Evolutionary conservation across 2,113 vertebrate species (phyloP).

Genomic region (Archocentrus centrarchus): DNA sequence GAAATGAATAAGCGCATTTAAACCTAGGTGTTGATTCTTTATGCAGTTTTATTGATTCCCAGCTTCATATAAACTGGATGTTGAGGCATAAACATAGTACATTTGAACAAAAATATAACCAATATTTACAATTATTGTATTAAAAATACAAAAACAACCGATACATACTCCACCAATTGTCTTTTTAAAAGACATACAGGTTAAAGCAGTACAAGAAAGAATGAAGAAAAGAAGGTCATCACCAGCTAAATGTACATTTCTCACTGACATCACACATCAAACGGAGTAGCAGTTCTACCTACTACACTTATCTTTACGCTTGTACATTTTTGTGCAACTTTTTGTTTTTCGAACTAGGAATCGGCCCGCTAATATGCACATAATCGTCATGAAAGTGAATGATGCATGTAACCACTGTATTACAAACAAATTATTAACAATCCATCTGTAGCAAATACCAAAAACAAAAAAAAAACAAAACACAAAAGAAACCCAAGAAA

Average conservation of each 20-base stretch:
- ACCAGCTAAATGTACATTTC: slow-evolving; percentile 99
- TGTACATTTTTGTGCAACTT: slow-evolving; percentile 96
- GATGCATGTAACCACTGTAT: slow-evolving; percentile 93
- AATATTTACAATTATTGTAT: slow-evolving; percentile 99
- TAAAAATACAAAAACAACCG: slow-evolving; percentile 99
- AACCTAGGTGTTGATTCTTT: slow-evolving; percentile 74
- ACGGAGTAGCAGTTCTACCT: slow-evolving; percentile 97
- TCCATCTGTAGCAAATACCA: slow-evolving; percentile 85
- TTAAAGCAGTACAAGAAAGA: slow-evolving; percentile 97
- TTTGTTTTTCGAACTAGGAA: slow-evolving; percentile 85
- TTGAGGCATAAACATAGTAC: slow-evolving; percentile 99
- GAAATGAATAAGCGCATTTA: slow-evolving; percentile 71
- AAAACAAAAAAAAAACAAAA: slow-evolving; percentile 46
- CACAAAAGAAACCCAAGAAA: slow-evolving; percentile 77
- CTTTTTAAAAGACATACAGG: slow-evolving; percentile 99
- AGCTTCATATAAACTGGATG: slow-evolving; percentile 98
- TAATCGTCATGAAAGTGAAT: slow-evolving; percentile 91
- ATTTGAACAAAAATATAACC: slow-evolving; percentile 99
- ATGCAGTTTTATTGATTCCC: slow-evolving; percentile 96
- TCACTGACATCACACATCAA: slow-evolving; percentile 98
- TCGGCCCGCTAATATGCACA: slow-evolving; percentile 92
- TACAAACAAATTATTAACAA: slow-evolving; percentile 94
- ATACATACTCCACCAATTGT: slow-evolving; percentile 99
- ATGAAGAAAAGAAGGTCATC: slow-evolving; percentile 89
- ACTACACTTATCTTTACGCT: slow-evolving; percentile 96